A percentile compares a stretch with the other conserved stretches of the same genome.
Evolutionary conservation across 2,113 vertebrate species (phyloP).

Genomic region (Zapus hudsonius): DNA sequence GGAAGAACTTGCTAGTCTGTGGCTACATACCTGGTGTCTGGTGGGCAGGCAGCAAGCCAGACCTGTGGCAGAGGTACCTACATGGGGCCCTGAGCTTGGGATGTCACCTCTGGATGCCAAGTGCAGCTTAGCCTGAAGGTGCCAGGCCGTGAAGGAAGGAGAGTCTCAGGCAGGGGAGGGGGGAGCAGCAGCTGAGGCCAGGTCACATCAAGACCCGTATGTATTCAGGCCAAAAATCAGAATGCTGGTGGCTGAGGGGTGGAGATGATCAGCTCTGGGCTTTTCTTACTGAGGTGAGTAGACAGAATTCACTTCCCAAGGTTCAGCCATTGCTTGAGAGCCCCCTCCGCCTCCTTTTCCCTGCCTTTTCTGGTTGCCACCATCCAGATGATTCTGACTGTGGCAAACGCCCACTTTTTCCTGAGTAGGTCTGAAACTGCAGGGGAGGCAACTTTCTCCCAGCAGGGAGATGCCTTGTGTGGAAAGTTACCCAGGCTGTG

Average conservation of each 20-base stretch:
- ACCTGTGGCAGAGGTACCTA: too few relatives aligned
- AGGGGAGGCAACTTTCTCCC: too few relatives aligned
- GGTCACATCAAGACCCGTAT: too few relatives aligned
- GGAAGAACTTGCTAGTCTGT: too few relatives aligned
- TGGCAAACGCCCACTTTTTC: background rate
- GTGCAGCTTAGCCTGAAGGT: background rate
- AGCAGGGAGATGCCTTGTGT: background rate
- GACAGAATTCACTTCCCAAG: too few relatives aligned
- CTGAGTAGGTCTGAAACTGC: background rate
- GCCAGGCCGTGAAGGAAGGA: background rate
- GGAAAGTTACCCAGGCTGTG: background rate
- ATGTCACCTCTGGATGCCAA: too few relatives aligned
- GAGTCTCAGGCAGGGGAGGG: too few relatives aligned
- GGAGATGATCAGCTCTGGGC: background rate
- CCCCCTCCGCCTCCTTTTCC: background rate
- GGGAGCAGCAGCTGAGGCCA: too few relatives aligned
- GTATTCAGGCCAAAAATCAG: too few relatives aligned
- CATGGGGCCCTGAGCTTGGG: too few relatives aligned
- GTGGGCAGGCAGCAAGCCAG: too few relatives aligned
- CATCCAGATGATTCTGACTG: background rate
- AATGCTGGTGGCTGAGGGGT: background rate
- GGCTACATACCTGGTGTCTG: too few relatives aligned
- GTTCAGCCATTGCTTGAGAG: fast-evolving
- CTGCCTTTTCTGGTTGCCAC: background rate
- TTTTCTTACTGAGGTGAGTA: background rate